Conservation (phyloP, 2,113 vertebrate species). For the Epinephelus fuscoguttatus region DNA sequence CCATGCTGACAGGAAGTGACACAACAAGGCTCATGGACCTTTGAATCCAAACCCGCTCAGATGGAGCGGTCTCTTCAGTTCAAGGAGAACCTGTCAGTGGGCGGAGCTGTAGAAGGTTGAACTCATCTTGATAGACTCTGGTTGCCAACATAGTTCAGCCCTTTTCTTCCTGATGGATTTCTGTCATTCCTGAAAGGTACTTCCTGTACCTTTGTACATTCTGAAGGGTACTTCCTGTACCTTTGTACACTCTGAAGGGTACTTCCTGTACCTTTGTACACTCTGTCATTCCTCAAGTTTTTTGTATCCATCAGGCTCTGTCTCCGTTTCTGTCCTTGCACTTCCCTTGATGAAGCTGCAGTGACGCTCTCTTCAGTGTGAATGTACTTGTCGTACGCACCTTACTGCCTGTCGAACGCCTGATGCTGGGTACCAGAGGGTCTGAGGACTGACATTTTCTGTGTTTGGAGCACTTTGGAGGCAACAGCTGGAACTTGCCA, state of each 20-base stretch:
- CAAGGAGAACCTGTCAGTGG: slow-evolving; percentile 4
- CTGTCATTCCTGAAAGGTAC: slow-evolving; percentile 57
- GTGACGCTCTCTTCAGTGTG: slow-evolving; percentile 63
- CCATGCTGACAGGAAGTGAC: slow-evolving; percentile 18
- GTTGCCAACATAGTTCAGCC: slow-evolving; percentile 44
- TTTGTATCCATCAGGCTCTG: slow-evolving; percentile 42
- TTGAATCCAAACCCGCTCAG: not conserved
- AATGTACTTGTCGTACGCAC: slow-evolving; percentile 81
- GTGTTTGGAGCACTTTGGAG: slow-evolving; percentile 98
- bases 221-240: slow-evolving; percentile 14
- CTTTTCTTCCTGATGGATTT: slow-evolving; percentile 4
- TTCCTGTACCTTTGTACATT: slow-evolving; percentile 52
- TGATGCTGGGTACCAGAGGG: slow-evolving; percentile 85
- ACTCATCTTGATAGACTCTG: slow-evolving; percentile 32
- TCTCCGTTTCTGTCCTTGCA: slow-evolving; percentile 61
- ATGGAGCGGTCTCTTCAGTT: not conserved
- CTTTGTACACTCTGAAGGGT: slow-evolving; percentile 60
- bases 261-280: slow-evolving; percentile 56
- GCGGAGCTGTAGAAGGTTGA: slow-evolving; percentile 24
- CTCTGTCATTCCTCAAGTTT: slow-evolving; percentile 58
- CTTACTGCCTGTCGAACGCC: slow-evolving; percentile 87
- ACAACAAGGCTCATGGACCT: slow-evolving; percentile 51
- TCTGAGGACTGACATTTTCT: slow-evolving; percentile 86
- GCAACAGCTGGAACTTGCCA: slow-evolving; percentile 88
- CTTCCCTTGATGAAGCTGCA: slow-evolving; percentile 65